Conservation (phyloP, 2,797 vertebrate species). For the Ispidina lecontei region DNA sequence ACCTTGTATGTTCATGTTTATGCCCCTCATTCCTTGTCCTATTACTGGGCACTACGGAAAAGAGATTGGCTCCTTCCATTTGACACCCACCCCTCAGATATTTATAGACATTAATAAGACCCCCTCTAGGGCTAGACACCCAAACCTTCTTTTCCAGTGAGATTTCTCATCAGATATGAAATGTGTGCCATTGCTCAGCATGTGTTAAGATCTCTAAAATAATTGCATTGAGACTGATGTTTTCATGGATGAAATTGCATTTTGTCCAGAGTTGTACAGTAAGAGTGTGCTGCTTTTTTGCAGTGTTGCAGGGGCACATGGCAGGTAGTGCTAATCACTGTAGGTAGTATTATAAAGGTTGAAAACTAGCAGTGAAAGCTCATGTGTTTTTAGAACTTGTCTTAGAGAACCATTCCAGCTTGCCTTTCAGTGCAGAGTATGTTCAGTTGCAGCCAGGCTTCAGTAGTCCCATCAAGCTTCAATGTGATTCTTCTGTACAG, state of each 20-base stretch:
- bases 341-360: neutral
- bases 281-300: neutral
- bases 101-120: too few relatives aligned
- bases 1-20: too few relatives aligned
- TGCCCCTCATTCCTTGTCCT: too few relatives aligned
- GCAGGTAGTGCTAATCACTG: neutral
- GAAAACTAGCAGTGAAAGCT: neutral
- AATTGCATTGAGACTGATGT: neutral
- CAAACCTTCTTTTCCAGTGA: neutral
- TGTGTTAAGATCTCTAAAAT: neutral
- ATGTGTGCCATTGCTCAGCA: neutral
- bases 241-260: neutral
- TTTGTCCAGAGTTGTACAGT: neutral
- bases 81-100: too few relatives aligned
- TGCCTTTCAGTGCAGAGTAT: neutral
- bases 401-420: neutral
- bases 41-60: too few relatives aligned
- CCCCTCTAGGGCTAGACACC: neutral
- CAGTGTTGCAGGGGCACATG: neutral
- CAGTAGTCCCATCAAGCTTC: neutral
- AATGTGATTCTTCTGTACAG: neutral
- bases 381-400: neutral
- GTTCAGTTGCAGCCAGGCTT: neutral
- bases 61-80: too few relatives aligned
- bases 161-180: neutral